Conservation (phyloP, 1,140 invertebrate species). For the Chlorops oryzae region DNA sequence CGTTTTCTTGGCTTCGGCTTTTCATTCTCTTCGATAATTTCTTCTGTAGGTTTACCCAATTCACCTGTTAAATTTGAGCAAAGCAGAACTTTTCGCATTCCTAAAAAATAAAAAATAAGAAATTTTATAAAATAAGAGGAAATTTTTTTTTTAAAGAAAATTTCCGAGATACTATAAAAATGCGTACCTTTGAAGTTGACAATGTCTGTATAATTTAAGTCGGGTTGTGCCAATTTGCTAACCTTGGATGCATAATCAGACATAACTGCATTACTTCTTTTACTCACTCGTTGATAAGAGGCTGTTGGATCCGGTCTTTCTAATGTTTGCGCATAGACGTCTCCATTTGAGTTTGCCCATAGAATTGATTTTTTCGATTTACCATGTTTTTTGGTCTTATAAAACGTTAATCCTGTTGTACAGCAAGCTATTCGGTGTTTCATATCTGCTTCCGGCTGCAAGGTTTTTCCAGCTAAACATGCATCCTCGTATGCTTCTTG, state of each 20-base stretch:
- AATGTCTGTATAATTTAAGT: conserved; percentile 12
- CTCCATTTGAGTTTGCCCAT: conserved; percentile 12
- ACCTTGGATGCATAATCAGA: conserved; percentile 7
- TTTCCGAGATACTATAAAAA: too few species aligned
- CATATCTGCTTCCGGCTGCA: conserved; percentile 10
- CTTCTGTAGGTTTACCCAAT: not conserved
- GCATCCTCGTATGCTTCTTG: conserved; percentile 8
- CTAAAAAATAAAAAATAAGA: conserved; percentile 4
- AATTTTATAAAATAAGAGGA: not conserved
- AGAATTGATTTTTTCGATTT: not conserved
- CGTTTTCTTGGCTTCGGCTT: not conserved
- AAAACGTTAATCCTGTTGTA: conserved; percentile 13
- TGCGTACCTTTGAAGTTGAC: conserved; percentile 12
- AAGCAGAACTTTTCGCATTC: conserved; percentile 13
- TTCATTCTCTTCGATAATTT: conserved; percentile 1
- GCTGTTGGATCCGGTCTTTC: not conserved
- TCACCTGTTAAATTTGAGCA: conserved; percentile 7
- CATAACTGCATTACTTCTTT: conserved; percentile 10
- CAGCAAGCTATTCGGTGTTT: conserved; percentile 8
- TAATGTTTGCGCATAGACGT: conserved; percentile 7
- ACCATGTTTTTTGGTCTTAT: not conserved
- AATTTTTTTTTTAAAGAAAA: not conserved
- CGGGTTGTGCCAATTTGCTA: conserved; percentile 1
- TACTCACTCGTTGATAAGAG: not conserved
- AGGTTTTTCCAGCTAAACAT: conserved; percentile 7